Percentiles rank a stretch among this genome's conserved stretches.
These are phyloP conservation scores for Harpagifer antarcticus DNA, from an alignment of 2,797 vertebrate species.

Conservation along the genomic window DNA sequence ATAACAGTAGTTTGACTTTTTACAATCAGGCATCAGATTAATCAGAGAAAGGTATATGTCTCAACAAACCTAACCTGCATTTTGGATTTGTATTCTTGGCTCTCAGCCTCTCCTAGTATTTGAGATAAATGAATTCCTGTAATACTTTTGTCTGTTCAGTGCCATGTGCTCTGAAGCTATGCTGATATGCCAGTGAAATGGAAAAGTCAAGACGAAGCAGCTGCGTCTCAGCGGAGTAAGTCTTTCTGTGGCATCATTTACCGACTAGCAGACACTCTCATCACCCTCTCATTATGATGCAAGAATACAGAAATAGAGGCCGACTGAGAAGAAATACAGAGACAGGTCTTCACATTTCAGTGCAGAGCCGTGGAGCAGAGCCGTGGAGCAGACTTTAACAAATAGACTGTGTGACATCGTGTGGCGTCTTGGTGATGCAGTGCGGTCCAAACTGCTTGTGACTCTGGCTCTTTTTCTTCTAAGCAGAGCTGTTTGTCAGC, in stretches of 20 bases:
- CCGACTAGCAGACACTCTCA: constrained; percentile 17
- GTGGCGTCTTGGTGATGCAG: constrained; percentile 76
- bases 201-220: constrained; percentile 32
- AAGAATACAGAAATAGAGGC: not conserved
- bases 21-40: not conserved
- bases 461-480: constrained; percentile 73
- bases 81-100: not conserved
- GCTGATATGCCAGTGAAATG: constrained; percentile 28
- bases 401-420: constrained; percentile 54
- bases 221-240: constrained; percentile 18
- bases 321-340: not conserved
- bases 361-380: constrained; percentile 1
- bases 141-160: constrained; percentile 14
- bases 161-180: constrained; percentile 34
- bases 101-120: constrained; percentile 16
- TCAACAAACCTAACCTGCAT: constrained; percentile 15
- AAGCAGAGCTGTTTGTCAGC: constrained; percentile 63
- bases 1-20: not conserved
- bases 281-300: constrained; percentile 23
- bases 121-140: constrained; percentile 25
- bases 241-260: constrained; percentile 37
- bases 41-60: not conserved
- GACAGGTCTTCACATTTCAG: constrained; percentile 34
- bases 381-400: constrained; percentile 57
- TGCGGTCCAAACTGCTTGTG: constrained; percentile 76